Base-by-base conservation (phyloP, 2,888 invertebrate species). In the Drosophila mercatorum region DNA sequence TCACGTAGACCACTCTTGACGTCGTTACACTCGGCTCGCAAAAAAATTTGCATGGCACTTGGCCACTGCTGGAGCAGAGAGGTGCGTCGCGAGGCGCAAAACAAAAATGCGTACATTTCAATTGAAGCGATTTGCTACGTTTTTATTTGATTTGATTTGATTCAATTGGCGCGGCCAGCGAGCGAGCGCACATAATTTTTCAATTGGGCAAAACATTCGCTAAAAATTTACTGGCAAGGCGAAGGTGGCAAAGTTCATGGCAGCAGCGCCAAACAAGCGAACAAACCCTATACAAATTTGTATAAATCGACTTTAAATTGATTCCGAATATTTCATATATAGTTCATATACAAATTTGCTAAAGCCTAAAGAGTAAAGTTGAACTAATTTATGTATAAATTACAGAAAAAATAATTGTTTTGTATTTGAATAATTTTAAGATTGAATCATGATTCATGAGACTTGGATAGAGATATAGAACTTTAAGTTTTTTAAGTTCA, bases 101-200 rank as follows among this genome's bases (percentile, higher is more conserved):
- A 31, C 62, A 63, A 74, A 74, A 77, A 80, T 83, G 84, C 84
- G 81, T 82, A 68, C 62, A 72, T 77, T 84, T 77, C 78, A 83
- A 85, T 84, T 83, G 71, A 63, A 57, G 78, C 81, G 72, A 61
- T 80, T 83, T 74, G 70, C 52, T 66, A 71, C 69, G 69, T 59
- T 80, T 83, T 78, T 70, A 84, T 83, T 83, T 80, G 76, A 77
- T 77, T 83, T 80, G 76, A 77, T 77, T 71, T 83, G 80, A 83
- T 85, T 85, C 82, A 88, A 87, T 87, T 88, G 78, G 70, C 64
- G 75, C 78, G 78, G 58, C 41, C 74, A 40, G 63, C 75, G 57
- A 40, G 63, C 75, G 57, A 67, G 53, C 72, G 49, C 72, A 57
- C 78, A 72, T 72, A 83, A 88, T 88, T 87, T 88, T 87, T 78